A percentile compares a stretch with the other conserved stretches of the same genome.
Evolutionary conservation across 2,888 invertebrate genomes (phyloP).

Genomic region (Ennomos erosarius): DNA sequence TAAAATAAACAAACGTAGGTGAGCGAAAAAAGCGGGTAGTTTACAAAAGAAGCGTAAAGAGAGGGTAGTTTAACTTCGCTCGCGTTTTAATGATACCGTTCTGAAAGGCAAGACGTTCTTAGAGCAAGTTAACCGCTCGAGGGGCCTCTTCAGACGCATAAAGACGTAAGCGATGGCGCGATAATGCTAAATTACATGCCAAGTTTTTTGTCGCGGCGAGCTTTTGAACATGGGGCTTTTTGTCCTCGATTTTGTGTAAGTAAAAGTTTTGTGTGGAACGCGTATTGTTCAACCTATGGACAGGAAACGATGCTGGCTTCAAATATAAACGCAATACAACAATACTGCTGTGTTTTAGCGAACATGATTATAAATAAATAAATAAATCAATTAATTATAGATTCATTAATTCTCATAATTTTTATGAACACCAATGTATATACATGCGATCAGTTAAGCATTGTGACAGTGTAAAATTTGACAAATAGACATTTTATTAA

Average conservation of each 20-base stretch:
- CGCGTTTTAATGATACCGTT: slow-evolving; percentile 38
- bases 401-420: too few species aligned
- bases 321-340: too few species aligned
- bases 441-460: too few species aligned
- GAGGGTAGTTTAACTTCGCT: slow-evolving; percentile 28
- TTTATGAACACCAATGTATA: too few species aligned
- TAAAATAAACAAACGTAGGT: slow-evolving; percentile 37
- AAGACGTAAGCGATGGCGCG: slow-evolving; percentile 29
- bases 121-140: slow-evolving; percentile 26
- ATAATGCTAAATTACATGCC: slow-evolving; percentile 29
- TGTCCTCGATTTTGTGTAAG: slow-evolving; percentile 16
- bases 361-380: too few species aligned
- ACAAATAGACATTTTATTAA: too few species aligned
- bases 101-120: slow-evolving; percentile 27
- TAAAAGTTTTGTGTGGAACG: slow-evolving; percentile 18
- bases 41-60: slow-evolving; percentile 31
- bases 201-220: slow-evolving; percentile 21
- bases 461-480: too few species aligned
- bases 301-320: too few species aligned
- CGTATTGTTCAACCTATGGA: slow-evolving; percentile 8
- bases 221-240: slow-evolving; percentile 13
- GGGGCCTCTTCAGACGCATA: slow-evolving; percentile 18
- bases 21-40: slow-evolving; percentile 31
- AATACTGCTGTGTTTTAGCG: too few species aligned
- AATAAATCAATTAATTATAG: too few species aligned